Evolutionary conservation across 2,797 vertebrate species (phyloP).

Genomic region (Bradypus variegatus): DNA sequence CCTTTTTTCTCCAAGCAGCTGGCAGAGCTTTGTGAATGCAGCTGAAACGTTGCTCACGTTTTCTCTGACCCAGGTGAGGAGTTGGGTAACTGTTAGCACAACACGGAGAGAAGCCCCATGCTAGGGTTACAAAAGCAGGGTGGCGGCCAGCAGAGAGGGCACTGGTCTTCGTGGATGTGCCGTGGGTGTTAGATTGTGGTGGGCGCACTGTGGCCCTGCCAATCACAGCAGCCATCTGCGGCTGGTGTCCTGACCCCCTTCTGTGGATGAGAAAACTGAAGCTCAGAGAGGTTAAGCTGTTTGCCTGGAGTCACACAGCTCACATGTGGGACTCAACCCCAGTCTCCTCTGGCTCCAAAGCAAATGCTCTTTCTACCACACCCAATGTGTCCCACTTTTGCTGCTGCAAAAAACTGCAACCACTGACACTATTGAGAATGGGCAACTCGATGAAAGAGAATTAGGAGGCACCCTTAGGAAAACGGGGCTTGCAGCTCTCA

Average conservation of each 20-base stretch:
- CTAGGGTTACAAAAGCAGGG: not conserved
- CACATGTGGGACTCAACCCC: not conserved
- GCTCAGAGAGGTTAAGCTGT: not conserved
- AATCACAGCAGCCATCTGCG: accelerated
- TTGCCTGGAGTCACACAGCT: not conserved
- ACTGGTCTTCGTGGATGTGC: accelerated
- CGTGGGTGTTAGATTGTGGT: accelerated
- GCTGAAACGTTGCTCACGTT: not conserved
- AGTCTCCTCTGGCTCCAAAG: not conserved
- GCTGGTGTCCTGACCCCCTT: not conserved
- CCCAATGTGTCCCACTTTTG: not conserved
- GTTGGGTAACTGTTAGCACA: not conserved
- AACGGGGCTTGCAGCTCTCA: accelerated
- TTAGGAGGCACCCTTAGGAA: not conserved
- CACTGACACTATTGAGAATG: not conserved
- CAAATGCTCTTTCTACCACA: too few species aligned
- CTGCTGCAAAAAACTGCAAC: not conserved
- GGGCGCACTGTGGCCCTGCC: not conserved
- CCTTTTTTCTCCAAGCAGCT: not conserved
- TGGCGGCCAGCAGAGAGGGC: not conserved
- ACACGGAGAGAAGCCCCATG: not conserved
- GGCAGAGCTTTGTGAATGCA: not conserved
- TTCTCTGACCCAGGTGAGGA: not conserved
- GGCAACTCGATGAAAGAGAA: not conserved
- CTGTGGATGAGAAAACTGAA: not conserved